Conservation (phyloP, 30 jellyfish, hydroid and myxozoan genomes). For the Hydra vulgaris region DNA sequence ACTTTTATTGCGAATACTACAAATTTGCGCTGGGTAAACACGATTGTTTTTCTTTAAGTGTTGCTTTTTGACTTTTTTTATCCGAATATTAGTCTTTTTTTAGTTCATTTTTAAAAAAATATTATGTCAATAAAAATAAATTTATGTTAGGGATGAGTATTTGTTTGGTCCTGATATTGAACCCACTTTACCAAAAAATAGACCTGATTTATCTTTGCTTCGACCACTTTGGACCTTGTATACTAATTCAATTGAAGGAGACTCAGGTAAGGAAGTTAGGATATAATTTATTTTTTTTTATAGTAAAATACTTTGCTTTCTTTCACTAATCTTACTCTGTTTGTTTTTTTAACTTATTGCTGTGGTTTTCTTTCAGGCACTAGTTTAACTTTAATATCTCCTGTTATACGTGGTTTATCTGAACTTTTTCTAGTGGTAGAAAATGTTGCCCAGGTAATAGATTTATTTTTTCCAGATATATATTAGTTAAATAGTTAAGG, state of each 20-base stretch:
- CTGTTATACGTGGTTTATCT: constrained; percentile 85
- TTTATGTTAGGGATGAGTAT: constrained; percentile 51
- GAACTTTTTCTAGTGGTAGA: constrained; percentile 84
- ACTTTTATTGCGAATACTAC: constrained; percentile 67
- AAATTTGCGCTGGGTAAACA: constrained; percentile 92
- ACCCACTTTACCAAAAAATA: constrained; percentile 35
- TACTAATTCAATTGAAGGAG: constrained; percentile 69
- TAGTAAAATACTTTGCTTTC: not conserved
- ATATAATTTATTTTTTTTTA: not conserved
- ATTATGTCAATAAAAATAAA: not conserved
- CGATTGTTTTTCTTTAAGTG: not conserved
- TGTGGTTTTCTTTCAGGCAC: constrained; percentile 40
- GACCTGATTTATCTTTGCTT: constrained; percentile 67
- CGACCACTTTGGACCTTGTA: constrained; percentile 83
- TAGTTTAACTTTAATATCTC: constrained; percentile 76
- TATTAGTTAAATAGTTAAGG: not conserved
- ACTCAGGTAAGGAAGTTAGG: constrained; percentile 77
- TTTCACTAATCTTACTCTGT: too few relatives aligned
- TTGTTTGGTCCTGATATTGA: constrained; percentile 55
- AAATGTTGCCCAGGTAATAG: constrained; percentile 85
- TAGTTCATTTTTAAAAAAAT: not conserved
- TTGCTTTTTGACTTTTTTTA: not conserved
- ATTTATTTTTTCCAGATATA: not conserved
- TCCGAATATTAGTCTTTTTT: not conserved
- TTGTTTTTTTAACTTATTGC: too few relatives aligned